Percentiles rank a stretch among this genome's conserved stretches.
These are phyloP conservation scores for Lycocerus yunnanus DNA, from an alignment of 2,888 invertebrate genomes.

Conservation along the genomic window DNA sequence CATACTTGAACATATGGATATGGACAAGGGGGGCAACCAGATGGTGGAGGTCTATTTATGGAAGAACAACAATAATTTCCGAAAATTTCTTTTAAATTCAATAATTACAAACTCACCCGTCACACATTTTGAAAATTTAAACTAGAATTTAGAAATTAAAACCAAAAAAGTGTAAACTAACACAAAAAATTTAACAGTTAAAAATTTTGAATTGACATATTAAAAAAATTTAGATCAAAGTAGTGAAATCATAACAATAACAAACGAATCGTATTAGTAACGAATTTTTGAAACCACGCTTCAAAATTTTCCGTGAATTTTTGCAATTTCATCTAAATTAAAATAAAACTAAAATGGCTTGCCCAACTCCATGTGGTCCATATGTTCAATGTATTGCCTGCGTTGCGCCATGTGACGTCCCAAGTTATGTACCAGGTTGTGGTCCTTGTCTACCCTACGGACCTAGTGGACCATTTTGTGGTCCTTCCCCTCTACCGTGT, in stretches of 20 bases:
- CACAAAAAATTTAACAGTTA: neutral
- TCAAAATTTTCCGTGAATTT: neutral
- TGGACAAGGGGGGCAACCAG: conserved; percentile 11
- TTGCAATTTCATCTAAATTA: neutral
- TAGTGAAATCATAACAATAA: neutral
- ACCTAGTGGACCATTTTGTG: neutral
- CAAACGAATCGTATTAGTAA: neutral
- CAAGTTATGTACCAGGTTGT: neutral
- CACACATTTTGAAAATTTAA: conserved; percentile 10
- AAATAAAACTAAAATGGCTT: neutral
- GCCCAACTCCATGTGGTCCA: neutral
- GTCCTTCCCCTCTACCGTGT: neutral
- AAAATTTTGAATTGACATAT: neutral
- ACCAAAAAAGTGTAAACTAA: neutral
- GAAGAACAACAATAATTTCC: conserved; percentile 16
- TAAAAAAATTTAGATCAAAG: neutral
- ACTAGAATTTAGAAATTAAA: conserved; percentile 5
- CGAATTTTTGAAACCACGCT: neutral
- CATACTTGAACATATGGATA: conserved; percentile 43
- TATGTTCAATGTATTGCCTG: neutral
- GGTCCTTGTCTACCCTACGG: neutral
- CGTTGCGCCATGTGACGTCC: neutral
- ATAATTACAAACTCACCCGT: conserved; percentile 14
- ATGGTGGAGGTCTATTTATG: conserved; percentile 3
- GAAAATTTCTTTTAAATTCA: conserved; percentile 32